These are phyloP conservation scores for Cydia fagiglandana DNA, from an alignment of 1,140 invertebrate species.

Conservation along the genomic window DNA sequence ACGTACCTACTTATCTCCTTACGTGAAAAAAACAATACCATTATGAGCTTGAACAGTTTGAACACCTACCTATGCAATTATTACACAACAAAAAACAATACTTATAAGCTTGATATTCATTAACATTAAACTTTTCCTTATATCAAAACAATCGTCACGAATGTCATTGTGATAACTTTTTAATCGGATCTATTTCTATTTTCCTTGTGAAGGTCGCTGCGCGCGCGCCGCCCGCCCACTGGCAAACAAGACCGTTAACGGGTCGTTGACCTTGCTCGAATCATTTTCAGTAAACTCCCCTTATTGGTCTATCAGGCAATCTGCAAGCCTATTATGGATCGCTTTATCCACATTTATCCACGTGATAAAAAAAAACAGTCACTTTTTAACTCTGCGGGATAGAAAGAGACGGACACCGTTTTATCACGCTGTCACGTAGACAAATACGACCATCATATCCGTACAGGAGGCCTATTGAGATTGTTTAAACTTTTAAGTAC, in stretches of 20 bases:
- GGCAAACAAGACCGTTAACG: constrained; percentile 57
- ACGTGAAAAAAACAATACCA: too few relatives aligned
- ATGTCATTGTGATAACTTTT: constrained; percentile 24
- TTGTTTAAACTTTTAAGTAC: too few relatives aligned
- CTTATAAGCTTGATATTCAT: not conserved
- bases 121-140: constrained; percentile 15
- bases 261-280: constrained; percentile 45
- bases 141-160: constrained; percentile 16
- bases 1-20: too few relatives aligned
- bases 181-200: constrained; percentile 51
- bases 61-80: not conserved
- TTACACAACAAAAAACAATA: not conserved
- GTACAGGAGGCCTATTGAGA: too few relatives aligned
- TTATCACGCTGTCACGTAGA: too few relatives aligned
- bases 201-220: constrained; percentile 61
- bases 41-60: not conserved
- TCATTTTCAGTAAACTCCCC: constrained; percentile 33
- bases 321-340: too few relatives aligned
- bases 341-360: too few relatives aligned
- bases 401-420: too few relatives aligned
- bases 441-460: too few relatives aligned
- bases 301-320: not conserved
- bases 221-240: constrained; percentile 62
- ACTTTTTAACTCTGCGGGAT: too few relatives aligned
- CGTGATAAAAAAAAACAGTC: too few relatives aligned